Evolutionary conservation across 2,113 vertebrate species (phyloP).

Genomic region (Patagioenas fasciata): DNA sequence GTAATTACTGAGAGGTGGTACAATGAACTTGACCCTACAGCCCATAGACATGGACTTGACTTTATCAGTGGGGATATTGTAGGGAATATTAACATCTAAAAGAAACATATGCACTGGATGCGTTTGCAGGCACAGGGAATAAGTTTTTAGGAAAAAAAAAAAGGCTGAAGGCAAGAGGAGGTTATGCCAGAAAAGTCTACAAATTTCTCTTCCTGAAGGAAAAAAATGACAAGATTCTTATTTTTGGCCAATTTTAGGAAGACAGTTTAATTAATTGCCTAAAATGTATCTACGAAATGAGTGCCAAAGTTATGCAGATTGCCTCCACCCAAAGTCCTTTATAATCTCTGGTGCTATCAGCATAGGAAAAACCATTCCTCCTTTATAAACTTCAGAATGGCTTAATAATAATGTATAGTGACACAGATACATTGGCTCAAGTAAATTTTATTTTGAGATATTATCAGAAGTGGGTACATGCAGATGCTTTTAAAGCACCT

Average conservation of each 20-base stretch:
- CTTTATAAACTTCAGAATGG: background rate
- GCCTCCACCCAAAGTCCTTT: background rate
- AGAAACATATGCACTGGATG: background rate
- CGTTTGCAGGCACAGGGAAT: background rate
- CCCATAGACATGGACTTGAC: background rate
- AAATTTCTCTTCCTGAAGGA: background rate
- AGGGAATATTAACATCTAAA: background rate
- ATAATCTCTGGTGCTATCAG: background rate
- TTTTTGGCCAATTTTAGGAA: background rate
- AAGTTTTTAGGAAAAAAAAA: background rate
- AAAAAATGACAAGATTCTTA: background rate
- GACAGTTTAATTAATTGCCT: background rate
- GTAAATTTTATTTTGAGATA: background rate
- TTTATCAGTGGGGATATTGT: background rate
- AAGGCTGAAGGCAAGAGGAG: background rate
- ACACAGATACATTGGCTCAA: background rate
- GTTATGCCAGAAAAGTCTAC: background rate
- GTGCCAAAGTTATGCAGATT: background rate
- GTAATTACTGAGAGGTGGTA: background rate
- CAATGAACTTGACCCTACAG: background rate
- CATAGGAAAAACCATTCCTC: background rate
- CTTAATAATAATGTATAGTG: background rate
- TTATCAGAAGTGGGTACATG: background rate
- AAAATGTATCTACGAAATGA: background rate
- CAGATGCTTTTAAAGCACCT: background rate